These are phyloP conservation scores for Momotus momota DNA, from an alignment of 2,797 vertebrate species.

Conservation along the genomic window DNA sequence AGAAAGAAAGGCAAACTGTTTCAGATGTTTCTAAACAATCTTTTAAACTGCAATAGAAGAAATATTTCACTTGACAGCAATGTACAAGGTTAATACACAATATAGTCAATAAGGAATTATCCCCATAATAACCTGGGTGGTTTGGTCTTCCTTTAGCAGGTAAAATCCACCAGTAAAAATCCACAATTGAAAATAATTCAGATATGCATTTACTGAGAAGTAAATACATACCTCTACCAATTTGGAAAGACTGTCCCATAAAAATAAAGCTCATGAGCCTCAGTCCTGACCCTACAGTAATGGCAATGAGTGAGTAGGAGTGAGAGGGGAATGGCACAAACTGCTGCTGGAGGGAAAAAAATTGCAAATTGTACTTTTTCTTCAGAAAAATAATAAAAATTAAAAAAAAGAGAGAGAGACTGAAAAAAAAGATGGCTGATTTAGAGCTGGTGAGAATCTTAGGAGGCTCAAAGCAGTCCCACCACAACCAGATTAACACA, in stretches of 20 bases:
- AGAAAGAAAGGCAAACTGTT: not conserved
- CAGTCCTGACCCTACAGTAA: not conserved
- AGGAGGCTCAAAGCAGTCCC: not conserved
- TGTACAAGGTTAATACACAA: fast-evolving
- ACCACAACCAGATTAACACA: not conserved
- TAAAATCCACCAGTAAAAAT: not conserved
- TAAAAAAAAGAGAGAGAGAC: not conserved
- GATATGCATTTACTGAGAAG: not conserved
- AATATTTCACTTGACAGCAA: not conserved
- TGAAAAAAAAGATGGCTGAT: not conserved
- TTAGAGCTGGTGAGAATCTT: not conserved
- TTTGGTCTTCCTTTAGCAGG: not conserved
- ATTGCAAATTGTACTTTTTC: not conserved
- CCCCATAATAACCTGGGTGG: not conserved
- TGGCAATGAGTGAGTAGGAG: not conserved
- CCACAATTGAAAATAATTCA: not conserved
- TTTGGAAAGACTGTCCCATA: not conserved
- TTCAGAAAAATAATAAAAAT: not conserved
- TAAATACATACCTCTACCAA: not conserved
- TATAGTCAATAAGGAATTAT: not conserved
- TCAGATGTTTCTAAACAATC: not conserved
- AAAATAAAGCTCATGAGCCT: not conserved
- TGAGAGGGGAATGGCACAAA: not conserved
- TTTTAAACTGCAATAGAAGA: not conserved
- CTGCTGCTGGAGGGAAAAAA: not conserved